Conservation (phyloP, 2,888 invertebrate genomes). For the Gibbula magus region DNA sequence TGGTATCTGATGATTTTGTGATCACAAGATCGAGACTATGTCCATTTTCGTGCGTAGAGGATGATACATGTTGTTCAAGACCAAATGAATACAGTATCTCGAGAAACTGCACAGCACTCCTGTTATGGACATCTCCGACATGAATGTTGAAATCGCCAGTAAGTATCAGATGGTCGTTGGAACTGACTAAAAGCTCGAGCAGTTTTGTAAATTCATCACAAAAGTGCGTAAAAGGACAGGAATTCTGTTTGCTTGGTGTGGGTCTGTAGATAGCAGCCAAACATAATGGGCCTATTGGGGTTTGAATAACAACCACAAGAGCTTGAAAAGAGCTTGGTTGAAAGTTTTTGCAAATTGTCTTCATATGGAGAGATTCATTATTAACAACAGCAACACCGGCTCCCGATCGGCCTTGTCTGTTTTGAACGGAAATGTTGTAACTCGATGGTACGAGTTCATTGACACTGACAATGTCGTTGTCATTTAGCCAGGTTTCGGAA, state of each 20-base stretch:
- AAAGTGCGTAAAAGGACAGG: too few relatives aligned
- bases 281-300: too few relatives aligned
- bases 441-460: neutral
- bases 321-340: neutral
- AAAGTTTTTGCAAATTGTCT: neutral
- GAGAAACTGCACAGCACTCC: neutral
- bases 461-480: neutral
- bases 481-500: neutral
- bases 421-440: neutral
- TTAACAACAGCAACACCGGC: neutral
- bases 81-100: neutral
- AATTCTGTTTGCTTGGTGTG: too few relatives aligned
- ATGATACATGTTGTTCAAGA: neutral
- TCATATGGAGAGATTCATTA: neutral
- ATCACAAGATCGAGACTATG: constrained; percentile 5
- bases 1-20: neutral
- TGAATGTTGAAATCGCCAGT: neutral
- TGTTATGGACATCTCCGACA: neutral
- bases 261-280: too few relatives aligned
- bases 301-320: too few relatives aligned
- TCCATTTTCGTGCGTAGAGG: neutral
- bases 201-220: neutral
- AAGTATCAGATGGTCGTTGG: neutral
- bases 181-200: neutral
- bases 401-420: neutral